Evolutionary conservation across 1,140 invertebrate species (phyloP), one percentile per base, ranked within the genome.

Genomic region (Drosophila triauraria): DNA sequence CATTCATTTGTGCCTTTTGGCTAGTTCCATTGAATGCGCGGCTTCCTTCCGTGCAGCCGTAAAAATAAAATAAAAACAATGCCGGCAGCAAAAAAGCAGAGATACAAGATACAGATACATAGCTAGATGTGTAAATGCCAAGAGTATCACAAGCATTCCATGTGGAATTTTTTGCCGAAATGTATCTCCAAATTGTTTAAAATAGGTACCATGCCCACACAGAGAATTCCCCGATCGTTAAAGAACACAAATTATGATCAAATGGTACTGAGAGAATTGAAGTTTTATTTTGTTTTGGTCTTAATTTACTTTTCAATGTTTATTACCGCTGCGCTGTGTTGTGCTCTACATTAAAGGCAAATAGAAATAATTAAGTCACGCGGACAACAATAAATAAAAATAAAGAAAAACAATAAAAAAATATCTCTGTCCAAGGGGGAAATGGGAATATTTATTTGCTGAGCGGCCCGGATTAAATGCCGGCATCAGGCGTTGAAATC

Each of bases 341-440:
- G 23, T 43, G 46, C 50, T 51, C 40, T 46, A 67, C 61, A 70
- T 78, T 84, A 47, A 78, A 65, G 54, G 75, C 84, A 87, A 87
- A 88, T 88, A 88, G 46, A 67, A 90, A 88, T 88, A 88, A 90
- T 88, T 88, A 88, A 75, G 75, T 67, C 43, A 76, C 70, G 76
- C 68, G 23, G 63, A 50, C 75, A 63, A 84, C 71, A 70, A 70
- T 74, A 80, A 64, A 51, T 67, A 78, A 60, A 72, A 57, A 32
- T 25, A 67, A 32, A 38, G 38, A 77, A 51, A 76, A 27, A 5
- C 27, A 43, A 58, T 68, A 76, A 46, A 77, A 58, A 67, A 64
- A 25, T 30, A 30, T 38, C 17, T 38, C n/a, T 56, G 35, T 12
- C 38, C 23, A n/a, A 40, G 46, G 32, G 50, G 44, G 58, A 65